Evolutionary conservation across 2,113 vertebrate species (phyloP).

Genomic region (Danio rerio): GRCz12tu NC_133188.1:23351501-23352000

Average conservation of each 20-base stretch:
- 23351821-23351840: slow-evolving; percentile 36
- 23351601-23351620: background rate
- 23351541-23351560: background rate
- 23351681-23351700: slow-evolving; percentile 48
- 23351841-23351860: slow-evolving; percentile 44
- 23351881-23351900: background rate
- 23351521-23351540: background rate
- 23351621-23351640: background rate
- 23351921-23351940: slow-evolving; percentile 24
- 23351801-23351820: slow-evolving; percentile 52
- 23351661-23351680: slow-evolving; percentile 39
- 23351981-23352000: slow-evolving; percentile 27
- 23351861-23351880: background rate
- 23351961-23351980: slow-evolving; percentile 16
- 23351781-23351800: slow-evolving; percentile 52
- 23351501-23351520: background rate
- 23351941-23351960: slow-evolving; percentile 32
- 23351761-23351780: slow-evolving; percentile 29
- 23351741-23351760: slow-evolving; percentile 37
- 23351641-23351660: slow-evolving; percentile 7
- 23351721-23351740: slow-evolving; percentile 30
- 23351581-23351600: background rate
- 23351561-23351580: background rate
- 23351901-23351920: slow-evolving; percentile 7
- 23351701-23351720: background rate